A percentile compares a stretch with the other conserved stretches of the same genome.
These are phyloP conservation scores for Hermodice carunculata DNA, from an alignment of 2,888 invertebrate genomes.

Conservation along the genomic window DNA sequence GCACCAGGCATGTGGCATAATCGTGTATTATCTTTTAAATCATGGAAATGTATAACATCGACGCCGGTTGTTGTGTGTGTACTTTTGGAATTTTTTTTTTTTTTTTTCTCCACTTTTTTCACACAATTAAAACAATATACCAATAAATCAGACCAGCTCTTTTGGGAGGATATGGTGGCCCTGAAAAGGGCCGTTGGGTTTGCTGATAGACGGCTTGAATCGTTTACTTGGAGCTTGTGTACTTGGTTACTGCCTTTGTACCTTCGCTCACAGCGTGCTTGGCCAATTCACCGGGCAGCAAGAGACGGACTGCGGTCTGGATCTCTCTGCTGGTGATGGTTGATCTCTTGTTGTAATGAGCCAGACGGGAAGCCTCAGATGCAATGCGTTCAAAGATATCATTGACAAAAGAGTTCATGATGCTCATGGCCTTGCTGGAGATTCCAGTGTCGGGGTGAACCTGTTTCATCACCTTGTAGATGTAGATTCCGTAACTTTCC, in stretches of 20 bases:
- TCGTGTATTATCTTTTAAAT: no score
- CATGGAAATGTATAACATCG: no score
- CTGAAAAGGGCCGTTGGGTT: not conserved
- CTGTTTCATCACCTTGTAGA: conserved; percentile 59
- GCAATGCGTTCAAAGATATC: conserved; percentile 64
- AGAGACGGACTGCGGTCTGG: conserved; percentile 77
- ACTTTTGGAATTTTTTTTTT: no score
- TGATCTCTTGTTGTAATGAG: conserved; percentile 52
- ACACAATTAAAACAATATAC: no score
- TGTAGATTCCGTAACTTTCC: conserved; percentile 54
- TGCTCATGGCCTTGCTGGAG: conserved; percentile 49
- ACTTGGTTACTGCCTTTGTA: conserved; percentile 56
- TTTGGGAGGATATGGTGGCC: conserved; percentile 16
- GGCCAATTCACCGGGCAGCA: conserved; percentile 81
- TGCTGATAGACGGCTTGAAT: not conserved
- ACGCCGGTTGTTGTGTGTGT: no score
- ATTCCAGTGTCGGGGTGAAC: conserved; percentile 64
- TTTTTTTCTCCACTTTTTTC: no score
- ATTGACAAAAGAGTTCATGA: conserved; percentile 56
- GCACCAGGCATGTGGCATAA: no score
- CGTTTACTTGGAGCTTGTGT: conserved; percentile 50
- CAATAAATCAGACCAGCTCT: no score
- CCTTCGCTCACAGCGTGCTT: conserved; percentile 75
- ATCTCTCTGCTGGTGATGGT: conserved; percentile 76
- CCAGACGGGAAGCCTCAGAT: conserved; percentile 53